Base-by-base conservation (phyloP, 2,888 invertebrate species). In the Acrocyrtus sp. region DNA sequence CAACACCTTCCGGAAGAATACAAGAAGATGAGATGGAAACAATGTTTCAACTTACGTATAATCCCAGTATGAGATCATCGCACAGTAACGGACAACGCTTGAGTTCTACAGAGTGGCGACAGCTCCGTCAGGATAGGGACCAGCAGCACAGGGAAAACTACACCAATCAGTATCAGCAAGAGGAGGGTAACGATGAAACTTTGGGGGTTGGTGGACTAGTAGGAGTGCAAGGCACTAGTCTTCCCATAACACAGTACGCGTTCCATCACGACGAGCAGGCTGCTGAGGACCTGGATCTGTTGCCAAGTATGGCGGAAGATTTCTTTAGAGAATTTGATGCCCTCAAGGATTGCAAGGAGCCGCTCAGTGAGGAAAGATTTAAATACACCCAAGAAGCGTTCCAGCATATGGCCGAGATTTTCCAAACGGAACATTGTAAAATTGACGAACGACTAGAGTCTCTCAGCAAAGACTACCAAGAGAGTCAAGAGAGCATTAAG, bases 91-190 rank as follows among this genome's bases (percentile, higher is more conserved):
- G n/a, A n/a, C n/a, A n/a, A n/a, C n/a, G n/a, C n/a, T n/a, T n/a
- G n/a, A n/a, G n/a, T n/a, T n/a, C n/a, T n/a, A n/a, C n/a, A n/a
- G 80, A 81, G 34, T 81, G 81, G 81, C 57, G 77, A 22, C 75
- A 62, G n/a, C 60, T 81, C 8, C 72, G 69, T 39, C 5, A 34
- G 29, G 80, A 81, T 54, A 69, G 73, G 39, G 70, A 76, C 27
- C 66, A 17, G 4, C 41, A 62, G 22, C 72, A 62, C 10, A 69
- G 78, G 48, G 76, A 78, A 47, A 48, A 66, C 17, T 78, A 60
- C 47, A 54, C 60, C 45, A 78, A 78, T 50, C 41, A 58, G 39
- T 70, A 60, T 58, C 72, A 70, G 56, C 77, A 78, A 69, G 75
- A 78, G 34, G 75, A 77, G 34, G 79, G 79, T 21, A 79, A 81